phyloP scores from a whole-genome alignment of 2,797 vertebrate genomes.

The Nyctalus aviator region DNA sequence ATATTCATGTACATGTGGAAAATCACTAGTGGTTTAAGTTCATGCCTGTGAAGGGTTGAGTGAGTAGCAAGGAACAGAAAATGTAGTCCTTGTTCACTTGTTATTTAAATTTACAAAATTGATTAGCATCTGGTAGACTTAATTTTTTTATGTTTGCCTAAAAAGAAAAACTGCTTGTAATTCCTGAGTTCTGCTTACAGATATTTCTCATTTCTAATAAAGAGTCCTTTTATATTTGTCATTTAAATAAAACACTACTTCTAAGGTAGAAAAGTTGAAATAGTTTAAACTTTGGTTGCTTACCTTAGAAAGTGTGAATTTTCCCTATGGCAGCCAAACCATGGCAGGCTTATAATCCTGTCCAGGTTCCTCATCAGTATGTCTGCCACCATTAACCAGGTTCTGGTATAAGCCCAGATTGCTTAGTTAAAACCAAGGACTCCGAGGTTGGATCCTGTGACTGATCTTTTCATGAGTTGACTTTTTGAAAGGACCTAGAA shows the following conservation, averaged over 20 bases:
- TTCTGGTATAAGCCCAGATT: neutral
- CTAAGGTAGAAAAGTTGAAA: conserved; percentile 56
- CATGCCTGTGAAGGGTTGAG: neutral
- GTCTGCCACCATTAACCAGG: neutral
- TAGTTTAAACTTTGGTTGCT: conserved; percentile 47
- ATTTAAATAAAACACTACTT: conserved; percentile 62
- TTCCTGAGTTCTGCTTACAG: conserved; percentile 58
- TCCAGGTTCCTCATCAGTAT: neutral
- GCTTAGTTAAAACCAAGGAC: conserved; percentile 25
- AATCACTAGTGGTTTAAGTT: conserved; percentile 40
- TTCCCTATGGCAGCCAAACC: neutral
- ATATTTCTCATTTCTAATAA: conserved; percentile 69
- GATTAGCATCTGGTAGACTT: conserved; percentile 58
- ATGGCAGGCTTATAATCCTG: neutral
- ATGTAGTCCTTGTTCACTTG: conserved; percentile 48
- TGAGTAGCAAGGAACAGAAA: conserved; percentile 46
- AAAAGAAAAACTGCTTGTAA: conserved; percentile 70
- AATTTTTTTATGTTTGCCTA: conserved; percentile 13
- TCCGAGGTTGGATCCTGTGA: conserved; percentile 36
- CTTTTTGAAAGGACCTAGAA: conserved; percentile 52
- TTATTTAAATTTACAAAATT: conserved; percentile 70
- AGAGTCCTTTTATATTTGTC: conserved; percentile 56
- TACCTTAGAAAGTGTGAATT: conserved; percentile 40
- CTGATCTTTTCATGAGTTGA: conserved; percentile 21
- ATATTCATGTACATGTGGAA: conserved; percentile 32